Evolutionary conservation across 1,140 invertebrate genomes (phyloP).

Genomic region (Drosophila navojoa): DNA sequence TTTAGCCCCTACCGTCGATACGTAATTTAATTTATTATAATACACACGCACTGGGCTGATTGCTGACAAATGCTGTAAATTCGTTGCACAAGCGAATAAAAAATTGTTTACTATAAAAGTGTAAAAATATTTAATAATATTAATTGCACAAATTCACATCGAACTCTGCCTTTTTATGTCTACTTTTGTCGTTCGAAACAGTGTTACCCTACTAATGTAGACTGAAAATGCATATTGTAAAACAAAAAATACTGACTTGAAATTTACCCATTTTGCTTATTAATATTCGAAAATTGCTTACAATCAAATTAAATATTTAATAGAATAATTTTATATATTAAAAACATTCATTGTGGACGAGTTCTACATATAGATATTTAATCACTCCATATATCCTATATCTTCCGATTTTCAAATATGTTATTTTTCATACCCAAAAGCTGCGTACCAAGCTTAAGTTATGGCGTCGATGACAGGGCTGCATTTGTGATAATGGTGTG

Average conservation of each 20-base stretch:
- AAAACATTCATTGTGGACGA: too few relatives aligned
- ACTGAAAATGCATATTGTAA: not conserved
- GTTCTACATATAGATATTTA: too few relatives aligned
- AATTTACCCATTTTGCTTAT: not conserved
- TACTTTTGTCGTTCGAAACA: constrained; percentile 42
- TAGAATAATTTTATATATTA: too few relatives aligned
- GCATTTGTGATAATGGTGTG: constrained; percentile 19
- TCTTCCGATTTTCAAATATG: too few relatives aligned
- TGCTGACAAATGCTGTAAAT: constrained; percentile 21
- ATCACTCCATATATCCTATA: too few relatives aligned
- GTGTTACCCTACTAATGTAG: constrained; percentile 13
- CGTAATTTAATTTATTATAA: constrained; percentile 56
- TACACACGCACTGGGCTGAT: constrained; percentile 60
- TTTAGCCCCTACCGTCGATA: constrained; percentile 54
- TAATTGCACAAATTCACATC: constrained; percentile 48
- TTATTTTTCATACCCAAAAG: not conserved
- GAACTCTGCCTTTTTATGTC: constrained; percentile 46
- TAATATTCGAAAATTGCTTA: not conserved
- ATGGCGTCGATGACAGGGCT: constrained; percentile 4
- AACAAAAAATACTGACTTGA: constrained; percentile 3
- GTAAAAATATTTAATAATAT: constrained; percentile 51
- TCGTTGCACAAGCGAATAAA: constrained; percentile 35
- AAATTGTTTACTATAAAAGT: constrained; percentile 43
- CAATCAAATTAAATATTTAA: not conserved
- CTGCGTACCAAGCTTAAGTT: constrained; percentile 2